These are phyloP conservation scores for Sus cebifrons DNA, from an alignment of 2,797 vertebrate species.

Conservation along the genomic window DNA sequence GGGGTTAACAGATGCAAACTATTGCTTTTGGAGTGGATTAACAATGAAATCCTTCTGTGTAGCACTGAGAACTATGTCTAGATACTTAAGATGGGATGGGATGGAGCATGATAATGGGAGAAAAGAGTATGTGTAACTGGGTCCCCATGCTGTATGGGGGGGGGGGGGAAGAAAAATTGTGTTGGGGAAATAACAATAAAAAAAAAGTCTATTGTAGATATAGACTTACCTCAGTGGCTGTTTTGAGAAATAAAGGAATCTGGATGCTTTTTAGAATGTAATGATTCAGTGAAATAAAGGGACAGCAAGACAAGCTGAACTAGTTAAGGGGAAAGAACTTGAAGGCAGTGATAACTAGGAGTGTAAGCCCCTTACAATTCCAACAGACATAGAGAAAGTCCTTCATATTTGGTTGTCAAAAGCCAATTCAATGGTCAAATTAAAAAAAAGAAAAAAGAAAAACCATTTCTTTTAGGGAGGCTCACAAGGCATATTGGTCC, in stretches of 20 bases:
- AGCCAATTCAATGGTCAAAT: not conserved
- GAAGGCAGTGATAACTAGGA: not conserved
- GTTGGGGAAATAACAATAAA: too few species aligned
- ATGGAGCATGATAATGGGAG: too few species aligned
- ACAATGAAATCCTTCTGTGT: too few species aligned
- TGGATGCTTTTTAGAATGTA: not conserved
- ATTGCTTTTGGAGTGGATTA: too few species aligned
- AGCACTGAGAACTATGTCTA: too few species aligned
- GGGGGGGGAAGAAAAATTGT: too few species aligned
- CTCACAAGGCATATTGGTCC: not conserved
- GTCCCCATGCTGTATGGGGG: too few species aligned
- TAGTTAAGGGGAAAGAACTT: not conserved
- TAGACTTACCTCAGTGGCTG: not conserved
- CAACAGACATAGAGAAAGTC: not conserved
- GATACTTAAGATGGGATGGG: too few species aligned
- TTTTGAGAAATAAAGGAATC: conserved; percentile 7
- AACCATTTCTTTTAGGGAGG: not conserved
- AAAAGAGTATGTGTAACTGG: too few species aligned
- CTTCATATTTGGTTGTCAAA: not conserved
- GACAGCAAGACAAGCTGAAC: not conserved
- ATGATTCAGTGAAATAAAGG: not conserved
- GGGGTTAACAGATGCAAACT: too few species aligned
- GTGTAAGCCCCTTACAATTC: not conserved
- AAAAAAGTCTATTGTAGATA: not conserved
- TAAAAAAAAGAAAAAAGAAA: not conserved